Conservation (phyloP, 1,140 invertebrate genomes). For the Aphaenogaster floridana region DNA sequence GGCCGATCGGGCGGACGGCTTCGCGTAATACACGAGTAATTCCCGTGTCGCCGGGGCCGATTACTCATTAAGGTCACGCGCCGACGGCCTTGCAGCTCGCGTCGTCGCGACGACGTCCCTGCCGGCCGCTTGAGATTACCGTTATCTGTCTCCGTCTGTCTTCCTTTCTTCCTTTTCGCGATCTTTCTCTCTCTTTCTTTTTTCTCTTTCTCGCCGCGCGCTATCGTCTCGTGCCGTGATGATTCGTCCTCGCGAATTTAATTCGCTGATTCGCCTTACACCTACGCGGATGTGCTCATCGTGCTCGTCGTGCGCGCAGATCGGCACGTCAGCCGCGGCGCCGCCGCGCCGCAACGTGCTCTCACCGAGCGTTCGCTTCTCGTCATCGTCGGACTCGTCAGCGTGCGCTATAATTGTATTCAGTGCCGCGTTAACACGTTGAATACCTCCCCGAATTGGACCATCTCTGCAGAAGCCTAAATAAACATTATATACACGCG, state of each 20-base stretch:
- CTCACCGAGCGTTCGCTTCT: not conserved
- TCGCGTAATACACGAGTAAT: conserved; percentile 18
- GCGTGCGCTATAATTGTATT: not conserved
- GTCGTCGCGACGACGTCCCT: conserved; percentile 73
- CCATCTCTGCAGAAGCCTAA: not conserved
- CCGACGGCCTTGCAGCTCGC: conserved; percentile 82
- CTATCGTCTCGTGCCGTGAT: not conserved
- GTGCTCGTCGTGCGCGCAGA: conserved; percentile 28
- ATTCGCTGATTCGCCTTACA: conserved; percentile 68
- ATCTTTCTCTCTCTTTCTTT: not conserved
- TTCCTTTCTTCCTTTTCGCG: not conserved
- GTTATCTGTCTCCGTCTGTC: conserved; percentile 71
- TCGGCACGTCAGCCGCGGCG: conserved; percentile 34
- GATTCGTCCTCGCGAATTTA: conserved; percentile 61
- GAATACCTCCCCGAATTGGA: not conserved
- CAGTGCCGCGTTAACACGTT: not conserved
- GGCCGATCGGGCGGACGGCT: not conserved
- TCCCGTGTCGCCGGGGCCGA: conserved; percentile 70
- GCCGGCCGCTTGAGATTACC: conserved; percentile 68
- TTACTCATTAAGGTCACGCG: conserved; percentile 84
- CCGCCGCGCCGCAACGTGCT: conserved; percentile 52
- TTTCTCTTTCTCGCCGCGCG: not conserved
- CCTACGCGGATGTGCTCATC: conserved; percentile 45
- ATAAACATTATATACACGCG: not conserved
- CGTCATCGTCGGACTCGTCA: conserved; percentile 7